These are phyloP conservation scores for Pseudomyrmex flavicornis DNA, from an alignment of 1,140 invertebrate species.

Conservation along the genomic window DNA sequence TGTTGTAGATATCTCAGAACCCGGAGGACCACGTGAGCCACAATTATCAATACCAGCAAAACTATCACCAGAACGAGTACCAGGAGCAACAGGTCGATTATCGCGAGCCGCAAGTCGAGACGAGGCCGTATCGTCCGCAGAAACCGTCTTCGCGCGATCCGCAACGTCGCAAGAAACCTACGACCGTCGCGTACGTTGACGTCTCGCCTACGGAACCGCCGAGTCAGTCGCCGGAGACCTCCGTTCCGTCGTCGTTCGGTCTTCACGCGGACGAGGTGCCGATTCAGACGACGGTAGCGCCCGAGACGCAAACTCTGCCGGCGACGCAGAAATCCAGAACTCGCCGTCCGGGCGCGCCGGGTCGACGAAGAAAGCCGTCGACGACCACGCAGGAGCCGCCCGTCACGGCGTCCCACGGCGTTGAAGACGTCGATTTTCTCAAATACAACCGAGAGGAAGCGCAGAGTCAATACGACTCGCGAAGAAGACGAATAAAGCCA, in stretches of 20 bases:
- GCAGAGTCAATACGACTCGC: constrained; percentile 53
- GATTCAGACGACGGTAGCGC: constrained; percentile 56
- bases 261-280: constrained; percentile 52
- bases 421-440: constrained; percentile 60
- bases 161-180: constrained; percentile 69
- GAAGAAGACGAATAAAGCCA: constrained; percentile 60
- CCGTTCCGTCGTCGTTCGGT: constrained; percentile 44
- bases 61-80: constrained; percentile 41
- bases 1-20: neutral
- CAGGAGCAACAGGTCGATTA: constrained; percentile 58
- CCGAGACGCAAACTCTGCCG: constrained; percentile 37
- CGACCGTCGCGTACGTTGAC: constrained; percentile 54
- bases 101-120: constrained; percentile 61
- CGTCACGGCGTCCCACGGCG: neutral
- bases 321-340: constrained; percentile 59
- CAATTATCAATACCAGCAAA: constrained; percentile 54
- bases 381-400: constrained; percentile 70
- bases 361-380: constrained; percentile 65
- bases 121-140: constrained; percentile 61
- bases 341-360: constrained; percentile 63
- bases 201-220: constrained; percentile 64
- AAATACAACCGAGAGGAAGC: constrained; percentile 67
- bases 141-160: constrained; percentile 66
- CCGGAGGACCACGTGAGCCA: constrained; percentile 20
- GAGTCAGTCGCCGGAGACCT: constrained; percentile 61